Conservation (phyloP, 2,113 vertebrate genomes). For the Carassius auratus region DNA sequence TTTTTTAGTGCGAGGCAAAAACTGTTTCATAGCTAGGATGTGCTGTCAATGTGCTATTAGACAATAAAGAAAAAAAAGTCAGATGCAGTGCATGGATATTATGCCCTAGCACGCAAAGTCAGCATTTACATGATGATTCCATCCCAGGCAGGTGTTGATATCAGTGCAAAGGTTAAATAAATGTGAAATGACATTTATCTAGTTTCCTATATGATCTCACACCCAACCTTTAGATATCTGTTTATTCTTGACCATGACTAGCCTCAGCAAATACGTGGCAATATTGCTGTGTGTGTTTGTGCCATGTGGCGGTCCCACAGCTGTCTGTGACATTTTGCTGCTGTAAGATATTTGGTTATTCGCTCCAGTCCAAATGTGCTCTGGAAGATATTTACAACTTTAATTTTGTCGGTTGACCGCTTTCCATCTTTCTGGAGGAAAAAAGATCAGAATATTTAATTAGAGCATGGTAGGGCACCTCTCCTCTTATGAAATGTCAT, state of each 20-base stretch:
- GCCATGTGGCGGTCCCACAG: constrained; percentile 62
- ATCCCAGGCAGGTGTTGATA: constrained; percentile 37
- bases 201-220: constrained; percentile 34
- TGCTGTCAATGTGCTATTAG: constrained; percentile 37
- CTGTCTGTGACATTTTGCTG: constrained; percentile 69
- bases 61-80: background rate
- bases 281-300: constrained; percentile 63
- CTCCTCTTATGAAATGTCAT: background rate
- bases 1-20: constrained; percentile 13
- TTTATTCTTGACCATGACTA: constrained; percentile 49
- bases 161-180: constrained; percentile 51
- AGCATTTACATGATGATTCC: constrained; percentile 41
- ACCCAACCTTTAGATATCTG: constrained; percentile 42
- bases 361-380: constrained; percentile 42
- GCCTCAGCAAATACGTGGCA: constrained; percentile 59
- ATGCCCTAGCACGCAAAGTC: constrained; percentile 36
- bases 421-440: background rate
- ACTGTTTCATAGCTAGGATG: constrained; percentile 11
- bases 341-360: constrained; percentile 50
- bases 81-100: constrained; percentile 29
- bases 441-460: constrained; percentile 18
- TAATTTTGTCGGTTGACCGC: constrained; percentile 36
- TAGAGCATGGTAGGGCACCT: background rate
- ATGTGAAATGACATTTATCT: constrained; percentile 46
- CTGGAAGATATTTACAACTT: constrained; percentile 46